A percentile compares a stretch with the other conserved stretches of the same genome.
These are phyloP conservation scores for Euura saliciscinereae DNA, from an alignment of 1,140 invertebrate genomes.

Conservation along the genomic window DNA sequence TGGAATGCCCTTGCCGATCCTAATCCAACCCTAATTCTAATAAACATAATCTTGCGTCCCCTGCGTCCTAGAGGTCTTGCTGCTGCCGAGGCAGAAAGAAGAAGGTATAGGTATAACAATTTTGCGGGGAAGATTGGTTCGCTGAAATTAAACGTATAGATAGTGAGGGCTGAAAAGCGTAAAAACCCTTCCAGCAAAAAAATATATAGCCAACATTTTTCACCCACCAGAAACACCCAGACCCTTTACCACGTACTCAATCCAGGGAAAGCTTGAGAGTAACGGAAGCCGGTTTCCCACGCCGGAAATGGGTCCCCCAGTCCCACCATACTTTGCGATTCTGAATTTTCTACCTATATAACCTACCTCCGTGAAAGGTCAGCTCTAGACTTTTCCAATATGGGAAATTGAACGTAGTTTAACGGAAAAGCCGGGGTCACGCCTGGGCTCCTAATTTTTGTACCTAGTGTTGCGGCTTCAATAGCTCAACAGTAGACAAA, in stretches of 20 bases:
- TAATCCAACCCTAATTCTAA: neutral
- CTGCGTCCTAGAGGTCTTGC: neutral
- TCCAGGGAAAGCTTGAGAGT: neutral
- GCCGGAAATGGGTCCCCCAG: constrained; percentile 3
- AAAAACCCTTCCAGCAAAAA: neutral
- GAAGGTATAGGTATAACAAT: neutral
- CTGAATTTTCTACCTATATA: constrained; percentile 7
- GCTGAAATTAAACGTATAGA: neutral
- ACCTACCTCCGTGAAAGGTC: neutral
- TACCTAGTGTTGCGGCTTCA: too few relatives aligned
- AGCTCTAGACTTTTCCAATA: constrained; percentile 5
- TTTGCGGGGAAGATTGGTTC: neutral
- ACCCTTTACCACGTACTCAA: neutral
- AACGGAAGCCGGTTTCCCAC: constrained; percentile 3
- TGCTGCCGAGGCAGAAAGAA: neutral
- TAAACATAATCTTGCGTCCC: neutral
- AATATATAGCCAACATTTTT: neutral
- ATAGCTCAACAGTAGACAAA: too few relatives aligned
- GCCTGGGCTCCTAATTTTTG: neutral
- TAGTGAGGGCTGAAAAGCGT: too few relatives aligned
- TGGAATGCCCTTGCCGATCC: neutral
- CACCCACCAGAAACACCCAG: neutral
- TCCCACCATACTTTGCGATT: constrained; percentile 9
- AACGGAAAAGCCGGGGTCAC: neutral
- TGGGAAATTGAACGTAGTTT: constrained; percentile 10